phyloP scores from a whole-genome alignment of 2,113 vertebrate genomes.

The Microcebus griseorufus region DNA sequence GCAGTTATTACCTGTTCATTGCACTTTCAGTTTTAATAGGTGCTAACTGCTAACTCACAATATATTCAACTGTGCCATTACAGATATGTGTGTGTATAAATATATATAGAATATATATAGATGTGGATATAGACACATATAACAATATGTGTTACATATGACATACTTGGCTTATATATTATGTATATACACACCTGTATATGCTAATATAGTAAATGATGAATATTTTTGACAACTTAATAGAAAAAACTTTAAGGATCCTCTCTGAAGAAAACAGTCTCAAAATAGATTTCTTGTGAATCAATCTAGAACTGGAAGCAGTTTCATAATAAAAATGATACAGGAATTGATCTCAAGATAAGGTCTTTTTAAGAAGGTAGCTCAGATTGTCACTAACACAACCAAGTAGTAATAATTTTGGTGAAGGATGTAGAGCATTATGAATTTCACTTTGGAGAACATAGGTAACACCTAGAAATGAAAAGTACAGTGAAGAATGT shows the following conservation, averaged over 20 bases:
- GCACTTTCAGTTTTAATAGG: neutral
- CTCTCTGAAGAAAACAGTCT: neutral
- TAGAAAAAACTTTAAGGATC: neutral
- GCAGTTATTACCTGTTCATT: constrained; percentile 6
- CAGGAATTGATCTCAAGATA: neutral
- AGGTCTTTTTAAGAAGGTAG: neutral
- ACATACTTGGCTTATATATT: neutral
- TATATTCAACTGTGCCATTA: neutral
- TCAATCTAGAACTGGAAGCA: neutral
- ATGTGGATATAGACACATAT: neutral
- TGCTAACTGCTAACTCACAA: neutral
- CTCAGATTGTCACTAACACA: neutral
- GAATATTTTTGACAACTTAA: neutral
- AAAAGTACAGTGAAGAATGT: neutral
- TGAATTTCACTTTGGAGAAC: constrained; percentile 10
- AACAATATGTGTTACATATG: neutral
- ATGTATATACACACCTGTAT: neutral
- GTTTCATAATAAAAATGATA: neutral
- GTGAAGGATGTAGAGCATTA: neutral
- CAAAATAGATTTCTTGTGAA: neutral
- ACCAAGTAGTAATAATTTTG: neutral
- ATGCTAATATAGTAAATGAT: neutral
- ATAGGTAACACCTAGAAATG: neutral
- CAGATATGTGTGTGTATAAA: neutral
- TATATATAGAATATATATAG: neutral